Evolutionary conservation across 1,140 invertebrate genomes (phyloP).

Genomic region (Pseudomyrmex flavicornis): DNA sequence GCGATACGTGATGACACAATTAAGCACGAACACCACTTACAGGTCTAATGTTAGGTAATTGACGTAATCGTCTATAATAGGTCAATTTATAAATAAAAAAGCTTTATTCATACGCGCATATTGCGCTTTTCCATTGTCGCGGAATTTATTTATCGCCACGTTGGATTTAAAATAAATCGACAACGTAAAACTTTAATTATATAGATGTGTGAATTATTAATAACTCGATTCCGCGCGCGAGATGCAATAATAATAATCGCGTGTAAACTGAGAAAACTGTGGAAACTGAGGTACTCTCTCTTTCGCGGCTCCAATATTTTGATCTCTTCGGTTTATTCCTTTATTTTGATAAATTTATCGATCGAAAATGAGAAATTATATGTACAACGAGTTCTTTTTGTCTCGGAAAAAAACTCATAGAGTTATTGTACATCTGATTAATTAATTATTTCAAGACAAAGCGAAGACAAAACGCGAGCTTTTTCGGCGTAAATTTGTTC

Average conservation of each 20-base stretch:
- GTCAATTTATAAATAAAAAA: slow-evolving; percentile 40
- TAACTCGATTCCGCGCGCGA: neutral
- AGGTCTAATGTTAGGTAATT: slow-evolving; percentile 46
- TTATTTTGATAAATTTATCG: no score
- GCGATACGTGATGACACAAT: no score
- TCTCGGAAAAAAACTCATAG: no score
- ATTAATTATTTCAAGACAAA: no score
- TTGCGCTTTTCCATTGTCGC: slow-evolving; percentile 43
- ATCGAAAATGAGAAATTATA: no score
- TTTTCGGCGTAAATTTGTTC: neutral
- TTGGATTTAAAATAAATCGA: slow-evolving; percentile 26
- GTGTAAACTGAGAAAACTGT: neutral
- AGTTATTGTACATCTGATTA: no score
- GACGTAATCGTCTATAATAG: slow-evolving; percentile 56
- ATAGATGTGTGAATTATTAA: neutral
- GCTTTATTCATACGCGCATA: slow-evolving; percentile 44
- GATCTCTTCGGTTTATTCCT: no score
- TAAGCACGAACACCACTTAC: neutral
- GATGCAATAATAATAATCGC: no score
- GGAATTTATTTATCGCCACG: slow-evolving; percentile 48
- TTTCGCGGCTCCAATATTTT: neutral
- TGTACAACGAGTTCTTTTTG: no score
- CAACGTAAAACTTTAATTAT: neutral
- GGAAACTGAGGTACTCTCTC: neutral
- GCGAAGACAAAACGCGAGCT: no score